Evolutionary conservation across 92 coral and sea anemone genomes (phyloP), one percentile per base, ranked within the genome.

Genomic region (Zoanthus sociatus): DNA sequence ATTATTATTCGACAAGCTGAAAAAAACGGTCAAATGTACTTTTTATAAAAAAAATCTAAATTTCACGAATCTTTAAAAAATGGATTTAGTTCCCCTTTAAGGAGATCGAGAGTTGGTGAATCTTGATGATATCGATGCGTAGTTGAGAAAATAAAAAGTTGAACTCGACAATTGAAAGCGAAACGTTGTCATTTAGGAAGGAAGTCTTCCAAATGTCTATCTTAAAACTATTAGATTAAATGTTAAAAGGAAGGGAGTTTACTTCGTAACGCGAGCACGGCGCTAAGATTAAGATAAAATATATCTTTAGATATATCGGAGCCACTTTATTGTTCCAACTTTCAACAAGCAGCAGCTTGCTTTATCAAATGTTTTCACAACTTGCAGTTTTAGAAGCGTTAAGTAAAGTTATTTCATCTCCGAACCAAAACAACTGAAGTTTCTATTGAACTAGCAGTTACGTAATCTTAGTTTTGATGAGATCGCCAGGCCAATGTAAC

Each of bases 21-120:
- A 66, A 64, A 66, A 66, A 3, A 26, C 71, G n/a, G n/a, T 21
- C 31, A 17, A 66, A n/a, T 66, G 32, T 66, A n/a, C 32, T 20
- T 66, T n/a, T 66, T 66, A n/a, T 66, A 11, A 66, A 32, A 3
- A n/a, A 66, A 66, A 66, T 32, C 21, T 66, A 5, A 66, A n/a
- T 66, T 12, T 17, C 2, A n/a, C 71, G 32, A 9, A 66, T 66
- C 71, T 32, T n/a, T 66, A 66, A 66, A 21, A 17, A 21, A 1
- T 1, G 30, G 30, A 2, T 55, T 55, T 55, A 55, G 63, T 55
- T 89, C 37, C 60, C 86, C 89, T 56, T 54, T 54, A 51, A 51
- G 6, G 14, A 58, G 20, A 17, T 1, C 1, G 14, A 58, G 20
- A 17, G 4, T 14, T 14, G 6, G 66, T 15, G n/a, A 3, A 17